These are phyloP conservation scores for Tetranychus truncatus DNA, from an alignment of 2,888 invertebrate species.

Conservation along the genomic window DNA sequence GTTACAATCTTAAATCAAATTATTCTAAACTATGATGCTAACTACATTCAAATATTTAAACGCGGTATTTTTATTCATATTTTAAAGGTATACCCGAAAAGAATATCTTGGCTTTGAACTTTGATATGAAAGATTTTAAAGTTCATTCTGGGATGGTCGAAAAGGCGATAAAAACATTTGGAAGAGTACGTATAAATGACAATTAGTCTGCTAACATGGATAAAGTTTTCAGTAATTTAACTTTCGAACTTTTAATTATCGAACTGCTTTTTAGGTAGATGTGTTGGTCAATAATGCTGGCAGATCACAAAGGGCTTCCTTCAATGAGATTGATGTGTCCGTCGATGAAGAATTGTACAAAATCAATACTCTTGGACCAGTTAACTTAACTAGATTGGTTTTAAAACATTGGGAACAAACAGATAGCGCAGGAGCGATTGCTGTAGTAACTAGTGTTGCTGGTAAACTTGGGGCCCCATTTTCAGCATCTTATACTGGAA, in stretches of 20 bases:
- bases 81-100: conserved; percentile 20
- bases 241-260: neutral
- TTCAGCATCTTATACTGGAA: conserved; percentile 50
- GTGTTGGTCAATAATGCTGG: conserved; percentile 65
- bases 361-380: conserved; percentile 52
- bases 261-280: conserved; percentile 40
- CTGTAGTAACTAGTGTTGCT: conserved; percentile 53
- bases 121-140: conserved; percentile 27
- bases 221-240: neutral
- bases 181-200: conserved; percentile 34
- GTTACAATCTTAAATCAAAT: neutral
- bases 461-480: conserved; percentile 46
- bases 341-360: conserved; percentile 58
- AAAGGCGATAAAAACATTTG: conserved; percentile 34
- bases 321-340: conserved; percentile 47
- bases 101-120: conserved; percentile 24
- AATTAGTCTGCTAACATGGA: neutral
- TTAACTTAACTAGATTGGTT: conserved; percentile 48
- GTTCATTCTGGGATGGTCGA: conserved; percentile 30
- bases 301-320: conserved; percentile 52
- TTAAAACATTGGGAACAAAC: conserved; percentile 41
- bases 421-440: conserved; percentile 45
- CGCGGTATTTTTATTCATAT: too few species aligned
- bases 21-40: neutral
- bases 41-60: neutral